Evolutionary conservation across 1,140 invertebrate genomes (phyloP), one percentile per base, ranked within the genome.

Genomic region (Micrasema longulum): DNA sequence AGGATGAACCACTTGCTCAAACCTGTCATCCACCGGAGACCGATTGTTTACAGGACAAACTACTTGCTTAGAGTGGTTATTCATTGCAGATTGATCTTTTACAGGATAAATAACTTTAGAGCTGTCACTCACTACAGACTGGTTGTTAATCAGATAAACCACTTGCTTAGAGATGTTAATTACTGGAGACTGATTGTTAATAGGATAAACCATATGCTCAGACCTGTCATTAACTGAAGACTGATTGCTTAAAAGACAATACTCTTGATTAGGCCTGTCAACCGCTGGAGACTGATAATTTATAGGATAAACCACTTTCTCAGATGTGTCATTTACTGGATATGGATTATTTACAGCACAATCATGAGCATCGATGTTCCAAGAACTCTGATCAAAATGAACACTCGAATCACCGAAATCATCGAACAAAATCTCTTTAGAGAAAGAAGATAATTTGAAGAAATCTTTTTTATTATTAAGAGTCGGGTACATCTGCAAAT

Each of bases 341-440:
- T 10, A 55, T 26, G 38, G 11, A 60, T 48, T 7, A 31, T 31
- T 31, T 7, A 31, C 2, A 31, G 26, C 11, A 41, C 41, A 38
- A 41, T 64, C 41, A 23, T 47, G 38, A 11, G 22, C 43, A 31
- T 64, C 60, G 14, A 45, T 16, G 47, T 26, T 64, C 16, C 12
- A 60, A 38, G 10, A 9, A 18, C 22, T 60, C 41, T 60, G 14
- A 41, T 60, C 36, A 18, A 60, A 12, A 41, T 38, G 14, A 60
- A 60, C 38, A 60, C 22, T 43, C 11, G 55, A 41, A 38, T 16
- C 45, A 45, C 43, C 31, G 31, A 12, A 45, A 41, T 75, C 69
- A 53, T 75, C 69, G n/a, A 75, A 65, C 41, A 69, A 72, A 65
- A 75, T 75, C 57, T 72, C 73, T 45, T 60, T 65, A 10, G 73